Conservation (phyloP, 2,113 vertebrate genomes). For the Irena cyanogastra region DNA sequence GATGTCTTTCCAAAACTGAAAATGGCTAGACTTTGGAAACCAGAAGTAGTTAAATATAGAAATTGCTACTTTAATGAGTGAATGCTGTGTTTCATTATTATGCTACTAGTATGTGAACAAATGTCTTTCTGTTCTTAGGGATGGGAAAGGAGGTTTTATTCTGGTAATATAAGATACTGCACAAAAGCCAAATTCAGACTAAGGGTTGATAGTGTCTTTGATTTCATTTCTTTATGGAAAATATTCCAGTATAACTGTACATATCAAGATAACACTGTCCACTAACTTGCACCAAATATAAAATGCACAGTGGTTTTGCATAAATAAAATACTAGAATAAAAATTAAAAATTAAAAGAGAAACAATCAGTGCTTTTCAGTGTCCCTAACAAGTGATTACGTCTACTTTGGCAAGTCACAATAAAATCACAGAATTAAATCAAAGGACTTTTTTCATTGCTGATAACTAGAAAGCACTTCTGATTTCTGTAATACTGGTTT, state of each 20-base stretch:
- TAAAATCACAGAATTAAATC: background rate
- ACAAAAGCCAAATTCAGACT: slow-evolving; percentile 19
- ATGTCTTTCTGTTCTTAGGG: slow-evolving; percentile 45
- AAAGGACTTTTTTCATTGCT: background rate
- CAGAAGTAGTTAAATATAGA: slow-evolving; percentile 59
- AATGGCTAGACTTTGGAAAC: slow-evolving; percentile 49
- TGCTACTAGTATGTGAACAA: slow-evolving; percentile 51
- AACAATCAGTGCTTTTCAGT: background rate
- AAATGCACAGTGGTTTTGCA: background rate
- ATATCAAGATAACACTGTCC: background rate
- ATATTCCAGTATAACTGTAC: background rate
- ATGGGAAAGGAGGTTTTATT: slow-evolving; percentile 19
- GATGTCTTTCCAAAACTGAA: slow-evolving; percentile 57
- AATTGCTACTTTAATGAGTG: slow-evolving; percentile 34
- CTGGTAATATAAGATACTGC: slow-evolving; percentile 16
- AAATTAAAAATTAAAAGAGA: background rate
- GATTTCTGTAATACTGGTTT: background rate
- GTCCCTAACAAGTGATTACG: background rate
- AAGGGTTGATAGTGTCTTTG: background rate
- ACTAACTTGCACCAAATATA: background rate
- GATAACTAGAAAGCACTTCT: background rate
- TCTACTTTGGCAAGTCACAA: background rate
- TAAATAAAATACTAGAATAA: background rate
- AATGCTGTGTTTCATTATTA: slow-evolving; percentile 38
- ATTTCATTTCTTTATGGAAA: background rate